These are phyloP conservation scores for Drosophila micromelanica DNA, from an alignment of 1,140 invertebrate species.

Conservation along the genomic window DNA sequence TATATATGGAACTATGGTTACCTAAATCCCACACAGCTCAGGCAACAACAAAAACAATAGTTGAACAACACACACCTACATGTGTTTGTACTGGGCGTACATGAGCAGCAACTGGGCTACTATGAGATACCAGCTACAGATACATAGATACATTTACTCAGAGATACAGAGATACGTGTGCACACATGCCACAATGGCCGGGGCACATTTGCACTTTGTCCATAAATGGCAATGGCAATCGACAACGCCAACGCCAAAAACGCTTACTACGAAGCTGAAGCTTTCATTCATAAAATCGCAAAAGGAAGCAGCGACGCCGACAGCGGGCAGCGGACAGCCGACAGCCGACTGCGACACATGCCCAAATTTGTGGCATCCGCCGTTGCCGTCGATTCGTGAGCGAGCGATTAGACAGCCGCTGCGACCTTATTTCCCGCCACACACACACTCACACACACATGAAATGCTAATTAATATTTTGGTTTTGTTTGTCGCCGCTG, in stretches of 20 bases:
- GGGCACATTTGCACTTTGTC: conserved; percentile 67
- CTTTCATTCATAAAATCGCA: conserved; percentile 80
- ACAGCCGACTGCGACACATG: conserved; percentile 59
- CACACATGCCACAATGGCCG: conserved; percentile 33
- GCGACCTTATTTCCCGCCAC: conserved; percentile 31
- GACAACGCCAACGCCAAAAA: conserved; percentile 51
- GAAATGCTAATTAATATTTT: conserved; percentile 80
- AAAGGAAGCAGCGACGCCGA: conserved; percentile 64
- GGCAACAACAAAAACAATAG: not conserved
- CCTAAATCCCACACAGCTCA: conserved; percentile 9
- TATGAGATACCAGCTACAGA: conserved; percentile 46
- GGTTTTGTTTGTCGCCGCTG: conserved; percentile 61
- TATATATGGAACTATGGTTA: conserved; percentile 11
- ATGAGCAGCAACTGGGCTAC: conserved; percentile 23
- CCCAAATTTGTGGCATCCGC: conserved; percentile 80
- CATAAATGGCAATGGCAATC: conserved; percentile 70
- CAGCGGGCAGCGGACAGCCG: conserved; percentile 14
- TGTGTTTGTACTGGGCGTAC: conserved; percentile 28
- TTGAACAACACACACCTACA: conserved; percentile 12
- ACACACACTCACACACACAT: conserved; percentile 21
- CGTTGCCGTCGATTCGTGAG: conserved; percentile 65
- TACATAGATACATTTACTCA: conserved; percentile 26
- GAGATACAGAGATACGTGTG: conserved; percentile 7
- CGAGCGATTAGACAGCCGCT: conserved; percentile 57
- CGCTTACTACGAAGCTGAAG: conserved; percentile 60